A percentile compares a stretch with the other conserved stretches of the same genome.
These are phyloP conservation scores for Atrichornis clamosus DNA, from an alignment of 2,113 vertebrate species.

Conservation along the genomic window DNA sequence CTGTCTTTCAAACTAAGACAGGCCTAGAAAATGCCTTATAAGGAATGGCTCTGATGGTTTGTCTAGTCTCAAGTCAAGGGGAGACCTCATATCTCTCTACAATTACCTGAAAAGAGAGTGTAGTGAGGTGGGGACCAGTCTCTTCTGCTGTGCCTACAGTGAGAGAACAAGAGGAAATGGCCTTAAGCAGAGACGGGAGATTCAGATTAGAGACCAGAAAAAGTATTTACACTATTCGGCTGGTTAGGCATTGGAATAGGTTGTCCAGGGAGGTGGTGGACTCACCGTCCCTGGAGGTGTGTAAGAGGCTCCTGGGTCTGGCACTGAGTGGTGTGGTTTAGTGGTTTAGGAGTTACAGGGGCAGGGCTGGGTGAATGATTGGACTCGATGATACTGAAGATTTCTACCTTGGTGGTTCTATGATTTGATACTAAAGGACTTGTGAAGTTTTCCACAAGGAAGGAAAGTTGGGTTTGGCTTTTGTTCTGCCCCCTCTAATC, in stretches of 20 bases:
- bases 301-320: not conserved
- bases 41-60: not conserved
- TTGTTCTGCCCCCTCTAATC: not conserved
- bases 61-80: not conserved
- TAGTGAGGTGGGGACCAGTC: not conserved
- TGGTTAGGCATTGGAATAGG: not conserved
- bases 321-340: not conserved
- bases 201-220: not conserved
- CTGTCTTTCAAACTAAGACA: too few species aligned
- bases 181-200: not conserved
- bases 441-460: not conserved
- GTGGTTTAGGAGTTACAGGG: not conserved
- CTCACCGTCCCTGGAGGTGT: too few species aligned
- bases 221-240: not conserved
- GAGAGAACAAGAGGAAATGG: not conserved
- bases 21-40: not conserved
- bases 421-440: not conserved
- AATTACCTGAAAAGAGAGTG: not conserved
- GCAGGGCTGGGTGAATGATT: not conserved
- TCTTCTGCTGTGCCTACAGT: not conserved
- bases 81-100: not conserved
- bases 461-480: not conserved
- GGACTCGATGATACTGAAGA: not conserved
- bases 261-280: not conserved
- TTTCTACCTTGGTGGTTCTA: not conserved